Conservation (phyloP, 2,888 invertebrate species). For the Rosalia funebris region DNA sequence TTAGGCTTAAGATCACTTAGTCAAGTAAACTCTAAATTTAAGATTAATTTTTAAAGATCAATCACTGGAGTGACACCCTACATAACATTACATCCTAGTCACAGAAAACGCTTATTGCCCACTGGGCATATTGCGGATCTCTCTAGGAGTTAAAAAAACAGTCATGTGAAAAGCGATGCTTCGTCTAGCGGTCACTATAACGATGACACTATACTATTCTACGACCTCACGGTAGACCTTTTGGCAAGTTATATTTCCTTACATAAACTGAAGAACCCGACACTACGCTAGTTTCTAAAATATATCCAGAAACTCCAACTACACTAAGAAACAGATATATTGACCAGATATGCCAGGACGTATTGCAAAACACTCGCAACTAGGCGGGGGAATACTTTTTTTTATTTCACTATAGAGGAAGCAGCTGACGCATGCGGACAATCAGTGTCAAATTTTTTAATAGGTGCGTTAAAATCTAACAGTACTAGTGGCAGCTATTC, state of each 20-base stretch:
- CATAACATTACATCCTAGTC: too few species aligned
- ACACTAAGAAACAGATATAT: neutral
- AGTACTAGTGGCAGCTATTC: neutral
- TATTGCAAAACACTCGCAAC: neutral
- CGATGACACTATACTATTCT: too few species aligned
- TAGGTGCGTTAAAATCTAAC: neutral
- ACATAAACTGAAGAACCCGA: neutral
- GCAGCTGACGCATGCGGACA: neutral
- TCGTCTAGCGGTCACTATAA: too few species aligned
- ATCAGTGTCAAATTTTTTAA: neutral
- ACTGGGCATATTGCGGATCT: too few species aligned
- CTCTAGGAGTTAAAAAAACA: too few species aligned
- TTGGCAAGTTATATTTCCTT: neutral
- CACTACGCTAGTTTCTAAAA: neutral
- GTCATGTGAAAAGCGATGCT: too few species aligned
- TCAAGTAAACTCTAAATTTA: too few species aligned
- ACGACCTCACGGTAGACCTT: neutral
- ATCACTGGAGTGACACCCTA: too few species aligned
- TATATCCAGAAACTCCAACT: neutral
- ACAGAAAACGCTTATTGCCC: too few species aligned
- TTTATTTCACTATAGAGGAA: neutral
- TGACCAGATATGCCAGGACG: neutral
- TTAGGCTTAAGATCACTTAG: too few species aligned
- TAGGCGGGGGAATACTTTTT: neutral
- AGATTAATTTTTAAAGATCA: too few species aligned